Evolutionary conservation across 1,140 invertebrate species (phyloP), one percentile per base, ranked within the genome.

Genomic region (Ostrea denselamellosa): DNA sequence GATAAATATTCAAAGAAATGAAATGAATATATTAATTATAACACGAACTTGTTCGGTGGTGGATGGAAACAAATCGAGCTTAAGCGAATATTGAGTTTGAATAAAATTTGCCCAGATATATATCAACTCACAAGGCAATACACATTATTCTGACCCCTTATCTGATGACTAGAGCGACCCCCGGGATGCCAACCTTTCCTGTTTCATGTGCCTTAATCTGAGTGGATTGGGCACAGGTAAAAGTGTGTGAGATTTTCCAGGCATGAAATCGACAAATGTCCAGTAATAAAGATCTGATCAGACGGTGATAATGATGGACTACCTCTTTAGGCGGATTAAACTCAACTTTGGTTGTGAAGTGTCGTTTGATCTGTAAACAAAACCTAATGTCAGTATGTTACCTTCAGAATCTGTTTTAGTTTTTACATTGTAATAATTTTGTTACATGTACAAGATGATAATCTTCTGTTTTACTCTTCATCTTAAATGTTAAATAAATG

Each of bases 231-330:
- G 68, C 68, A 77, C 68, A 77, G 68, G 68, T 77, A 77, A 77
- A 77, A 77, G 68, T 77, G 68, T 77, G 28, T 77, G 68, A 77
- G 68, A 77, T 77, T 85, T 88, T 51, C 87, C 87, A 88, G 87
- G 87, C 87, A 85, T 88, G 62, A 88, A 88, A 88, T 88, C 85
- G 62, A 88, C 87, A 88, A 82, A 53, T 88, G 83, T 85, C 84
- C 34, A 54, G 17, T 62, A 51, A 58, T 85, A 65, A 58, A 51
- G 84, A 58, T 85, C 53, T 85, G 56, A 85, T 85, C 84, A 85
- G 34, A 51, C 84, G 5, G 34, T 58, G 84, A 65, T 62, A 62
- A 85, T 58, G 58, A 62, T 58, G 25, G 58, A 85, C 54, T 62
- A 85, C 28, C 53, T 85, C 84, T 85, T 85, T 3, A 85, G 84